Percentiles rank a stretch among this genome's conserved stretches.
Conservation (phyloP, 2,888 invertebrate genomes). For the Volucella inanis region DNA sequence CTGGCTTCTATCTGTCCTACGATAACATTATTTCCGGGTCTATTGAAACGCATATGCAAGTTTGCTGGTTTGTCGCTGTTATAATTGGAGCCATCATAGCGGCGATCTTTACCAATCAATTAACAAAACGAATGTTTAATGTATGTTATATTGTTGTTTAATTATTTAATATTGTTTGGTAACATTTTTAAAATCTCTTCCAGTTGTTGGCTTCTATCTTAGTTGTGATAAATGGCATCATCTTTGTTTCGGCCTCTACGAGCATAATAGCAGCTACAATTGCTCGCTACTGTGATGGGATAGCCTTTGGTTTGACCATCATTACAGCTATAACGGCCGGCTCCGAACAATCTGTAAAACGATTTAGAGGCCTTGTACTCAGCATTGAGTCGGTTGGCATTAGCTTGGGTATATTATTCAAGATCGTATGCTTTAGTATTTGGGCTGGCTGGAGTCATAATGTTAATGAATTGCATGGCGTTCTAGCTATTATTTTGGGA, state of each 20-base stretch:
- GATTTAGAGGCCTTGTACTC: constrained; percentile 76
- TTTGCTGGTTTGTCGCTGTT: constrained; percentile 79
- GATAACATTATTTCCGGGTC: background rate
- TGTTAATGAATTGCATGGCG: constrained; percentile 77
- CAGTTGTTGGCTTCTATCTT: constrained; percentile 19
- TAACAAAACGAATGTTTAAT: constrained; percentile 25
- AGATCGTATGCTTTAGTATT: constrained; percentile 75
- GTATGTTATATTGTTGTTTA: constrained; percentile 13
- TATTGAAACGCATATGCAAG: constrained; percentile 71
- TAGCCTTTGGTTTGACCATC: constrained; percentile 78
- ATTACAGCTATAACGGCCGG: constrained; percentile 78
- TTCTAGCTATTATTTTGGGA: constrained; percentile 75
- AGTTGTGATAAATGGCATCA: constrained; percentile 77
- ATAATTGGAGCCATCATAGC: constrained; percentile 78
- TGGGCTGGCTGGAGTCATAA: constrained; percentile 65
- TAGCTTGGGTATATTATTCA: constrained; percentile 70
- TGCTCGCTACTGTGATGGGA: constrained; percentile 78
- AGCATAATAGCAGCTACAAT: constrained; percentile 74
- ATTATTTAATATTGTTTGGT: too few relatives aligned
- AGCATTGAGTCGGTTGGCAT: constrained; percentile 76
- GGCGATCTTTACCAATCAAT: constrained; percentile 70
- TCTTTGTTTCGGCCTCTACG: constrained; percentile 76
- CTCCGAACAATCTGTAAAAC: constrained; percentile 76
- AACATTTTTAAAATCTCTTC: background rate
- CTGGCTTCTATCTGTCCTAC: constrained; percentile 69